phyloP scores from a whole-genome alignment of 2,113 vertebrate genomes.

The Pedetes capensis region DNA sequence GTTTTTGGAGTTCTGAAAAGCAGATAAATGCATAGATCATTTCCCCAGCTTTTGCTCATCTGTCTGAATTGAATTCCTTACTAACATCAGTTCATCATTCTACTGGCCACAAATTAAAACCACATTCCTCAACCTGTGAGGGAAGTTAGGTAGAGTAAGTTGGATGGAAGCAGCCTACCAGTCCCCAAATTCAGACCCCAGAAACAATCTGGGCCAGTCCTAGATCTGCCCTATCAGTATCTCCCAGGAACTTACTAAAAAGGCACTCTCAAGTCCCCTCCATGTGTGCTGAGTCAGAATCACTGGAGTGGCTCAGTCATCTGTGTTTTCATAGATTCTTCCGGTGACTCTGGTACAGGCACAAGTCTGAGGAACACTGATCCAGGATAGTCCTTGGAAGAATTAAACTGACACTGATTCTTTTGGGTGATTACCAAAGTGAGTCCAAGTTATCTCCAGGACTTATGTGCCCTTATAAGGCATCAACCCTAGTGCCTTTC shows the following conservation, averaged over 20 bases:
- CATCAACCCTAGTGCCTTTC: not conserved
- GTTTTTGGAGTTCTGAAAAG: not conserved
- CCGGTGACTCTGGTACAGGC: not conserved
- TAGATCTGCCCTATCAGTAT: not conserved
- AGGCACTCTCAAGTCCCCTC: not conserved
- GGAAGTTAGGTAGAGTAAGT: not conserved
- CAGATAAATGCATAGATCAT: not conserved
- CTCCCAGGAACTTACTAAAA: not conserved
- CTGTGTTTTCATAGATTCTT: not conserved
- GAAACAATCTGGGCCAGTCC: not conserved
- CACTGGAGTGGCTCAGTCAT: not conserved
- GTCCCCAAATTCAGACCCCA: not conserved
- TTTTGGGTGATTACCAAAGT: not conserved
- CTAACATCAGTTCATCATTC: not conserved
- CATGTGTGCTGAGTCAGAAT: not conserved
- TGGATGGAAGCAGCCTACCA: not conserved
- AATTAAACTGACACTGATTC: not conserved
- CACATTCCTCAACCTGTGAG: not conserved
- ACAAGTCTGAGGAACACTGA: constrained; percentile 22
- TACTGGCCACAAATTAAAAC: not conserved
- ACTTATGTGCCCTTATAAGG: not conserved
- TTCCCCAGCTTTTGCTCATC: not conserved
- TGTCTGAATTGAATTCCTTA: not conserved
- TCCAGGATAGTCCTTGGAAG: not conserved
- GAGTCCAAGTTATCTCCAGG: not conserved